Percentiles rank a stretch among this genome's conserved stretches.
These are phyloP conservation scores for Didymodactylos carnosus DNA, from an alignment of 2,888 invertebrate genomes.

Conservation along the genomic window DNA sequence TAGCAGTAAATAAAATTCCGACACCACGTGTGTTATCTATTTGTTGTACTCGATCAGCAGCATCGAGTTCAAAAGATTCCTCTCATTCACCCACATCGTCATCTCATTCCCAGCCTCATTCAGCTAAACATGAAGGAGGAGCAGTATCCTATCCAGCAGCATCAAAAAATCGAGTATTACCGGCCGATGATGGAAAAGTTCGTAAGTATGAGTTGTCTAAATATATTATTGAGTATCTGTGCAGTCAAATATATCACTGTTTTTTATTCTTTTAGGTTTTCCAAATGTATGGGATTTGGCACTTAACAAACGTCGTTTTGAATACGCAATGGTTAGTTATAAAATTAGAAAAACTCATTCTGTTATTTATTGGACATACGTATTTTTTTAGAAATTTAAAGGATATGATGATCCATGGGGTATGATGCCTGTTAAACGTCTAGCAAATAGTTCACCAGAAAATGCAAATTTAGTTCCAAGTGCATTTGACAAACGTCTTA, in stretches of 20 bases:
- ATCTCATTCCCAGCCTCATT: too few species aligned
- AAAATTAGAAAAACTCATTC: too few species aligned
- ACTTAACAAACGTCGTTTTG: constrained; percentile 6
- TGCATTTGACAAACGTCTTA: constrained; percentile 5
- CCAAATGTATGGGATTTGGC: constrained; percentile 13
- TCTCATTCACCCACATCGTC: too few species aligned
- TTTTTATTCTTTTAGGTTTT: not conserved
- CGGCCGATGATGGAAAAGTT: not conserved
- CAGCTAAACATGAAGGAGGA: too few species aligned
- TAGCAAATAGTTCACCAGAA: constrained; percentile 1
- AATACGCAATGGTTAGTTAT: constrained; percentile 4
- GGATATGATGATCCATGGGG: constrained; percentile 14
- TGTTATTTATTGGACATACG: too few species aligned
- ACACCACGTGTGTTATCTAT: not conserved
- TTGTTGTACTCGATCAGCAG: not conserved
- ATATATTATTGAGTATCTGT: not conserved
- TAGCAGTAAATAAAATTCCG: too few species aligned
- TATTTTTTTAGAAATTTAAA: not conserved
- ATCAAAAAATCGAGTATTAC: not conserved
- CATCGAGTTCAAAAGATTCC: too few species aligned
- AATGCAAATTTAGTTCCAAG: constrained; percentile 11
- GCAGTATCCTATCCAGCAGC: too few species aligned
- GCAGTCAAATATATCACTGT: not conserved
- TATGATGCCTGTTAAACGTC: constrained; percentile 12
- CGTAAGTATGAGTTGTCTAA: not conserved